Evolutionary conservation across 2,888 invertebrate species (phyloP), one percentile per base, ranked within the genome.

Genomic region (Norana najaformis): DNA sequence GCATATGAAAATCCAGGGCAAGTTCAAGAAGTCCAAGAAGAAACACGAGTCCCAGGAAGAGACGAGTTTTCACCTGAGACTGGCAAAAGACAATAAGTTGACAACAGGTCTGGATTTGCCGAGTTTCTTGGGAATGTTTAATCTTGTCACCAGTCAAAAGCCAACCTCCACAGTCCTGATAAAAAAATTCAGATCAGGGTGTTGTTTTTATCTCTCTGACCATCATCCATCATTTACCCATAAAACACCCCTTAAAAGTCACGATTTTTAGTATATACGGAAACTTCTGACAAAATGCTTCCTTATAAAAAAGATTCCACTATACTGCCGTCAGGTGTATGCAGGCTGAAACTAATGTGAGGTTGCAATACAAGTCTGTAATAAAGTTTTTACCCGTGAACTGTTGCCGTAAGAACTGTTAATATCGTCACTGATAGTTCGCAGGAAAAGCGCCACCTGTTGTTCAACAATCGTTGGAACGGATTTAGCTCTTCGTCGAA

Each of bases 331-430:
- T 41, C 41, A 16, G 41, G 41, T 41, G 18, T 41, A 18, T 41
- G 41, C 41, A 41, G 14, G 41, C 13, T 18, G 18, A 41, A 41
- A 41, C 41, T 41, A 41, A 41, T 11, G 18, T 41, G 41, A 41
- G 13, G 41, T 41, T 41, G 18, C 18, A 41, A 41, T 41, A 18
- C 41, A n/a, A 69, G 69, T 69, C n/a, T 53, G 23, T 30, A 30
- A 30, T 18, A 41, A 30, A 53, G 53, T 30, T 53, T 69, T 69
- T 69, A 69, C 69, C 69, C 1, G 69, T n/a, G 69, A 69, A n/a
- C 69, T 69, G n/a, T n/a, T 69, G 69, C 69, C 89, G 37, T 89
- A 89, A 36, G 69, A 82, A 82, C 47, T 82, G 89, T 89, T 89
- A 36, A 89, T 69, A 37, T 82, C 69, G 82, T 89, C 89, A 38